Conservation (phyloP, 2,797 vertebrate genomes). For the Psittacula echo region DNA sequence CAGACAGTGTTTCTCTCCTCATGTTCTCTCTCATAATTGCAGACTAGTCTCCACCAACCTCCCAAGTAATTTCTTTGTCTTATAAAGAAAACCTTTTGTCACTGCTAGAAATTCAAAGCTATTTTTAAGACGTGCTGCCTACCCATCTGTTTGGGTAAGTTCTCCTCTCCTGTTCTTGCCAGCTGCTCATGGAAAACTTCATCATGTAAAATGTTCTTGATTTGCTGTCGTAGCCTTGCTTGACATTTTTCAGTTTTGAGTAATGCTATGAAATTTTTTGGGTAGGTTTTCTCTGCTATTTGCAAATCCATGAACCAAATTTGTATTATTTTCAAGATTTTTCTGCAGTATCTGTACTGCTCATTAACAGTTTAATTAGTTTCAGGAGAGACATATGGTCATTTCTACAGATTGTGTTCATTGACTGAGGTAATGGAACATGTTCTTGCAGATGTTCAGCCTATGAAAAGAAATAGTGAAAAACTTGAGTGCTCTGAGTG, state of each 20-base stretch:
- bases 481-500: neutral
- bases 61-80: conserved; percentile 21
- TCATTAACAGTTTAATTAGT: neutral
- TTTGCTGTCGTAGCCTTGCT: neutral
- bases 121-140: neutral
- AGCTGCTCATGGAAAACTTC: conserved; percentile 8
- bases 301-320: neutral
- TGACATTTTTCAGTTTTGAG: neutral
- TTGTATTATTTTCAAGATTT: neutral
- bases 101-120: conserved; percentile 27
- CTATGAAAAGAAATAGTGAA: neutral
- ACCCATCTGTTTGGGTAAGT: conserved; percentile 20
- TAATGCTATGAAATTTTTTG: neutral
- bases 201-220: neutral
- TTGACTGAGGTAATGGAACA: neutral
- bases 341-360: neutral
- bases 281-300: neutral
- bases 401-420: neutral
- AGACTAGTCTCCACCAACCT: neutral
- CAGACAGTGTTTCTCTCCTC: neutral
- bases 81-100: conserved; percentile 24
- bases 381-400: neutral
- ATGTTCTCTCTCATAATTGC: neutral
- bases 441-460: neutral
- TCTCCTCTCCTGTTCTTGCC: neutral